A percentile compares a stretch with the other conserved stretches of the same genome.
Evolutionary conservation across 2,888 invertebrate species (phyloP).

Genomic region (Cerastoderma edule): DNA sequence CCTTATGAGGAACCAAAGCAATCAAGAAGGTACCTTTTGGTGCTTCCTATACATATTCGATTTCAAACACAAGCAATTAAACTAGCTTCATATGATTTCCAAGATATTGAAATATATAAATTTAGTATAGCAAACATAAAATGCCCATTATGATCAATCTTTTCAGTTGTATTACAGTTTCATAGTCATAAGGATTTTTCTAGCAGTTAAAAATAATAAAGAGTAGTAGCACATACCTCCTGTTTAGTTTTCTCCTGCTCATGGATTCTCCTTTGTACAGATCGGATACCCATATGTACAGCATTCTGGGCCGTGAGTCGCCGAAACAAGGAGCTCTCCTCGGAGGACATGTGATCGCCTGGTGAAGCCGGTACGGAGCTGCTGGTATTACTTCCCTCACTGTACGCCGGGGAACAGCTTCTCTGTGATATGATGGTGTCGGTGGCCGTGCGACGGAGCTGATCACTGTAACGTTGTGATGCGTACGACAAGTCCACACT

Average conservation of each 20-base stretch:
- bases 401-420: constrained; percentile 54
- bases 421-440: constrained; percentile 72
- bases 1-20: too few species aligned
- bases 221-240: constrained; percentile 71
- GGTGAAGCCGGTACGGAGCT: constrained; percentile 39
- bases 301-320: constrained; percentile 74
- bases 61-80: too few species aligned
- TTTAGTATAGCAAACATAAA: too few species aligned
- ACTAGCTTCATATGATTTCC: too few species aligned
- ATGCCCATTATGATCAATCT: too few species aligned
- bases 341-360: constrained; percentile 54
- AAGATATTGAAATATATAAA: too few species aligned
- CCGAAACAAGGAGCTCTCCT: constrained; percentile 60
- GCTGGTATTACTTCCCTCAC: constrained; percentile 43
- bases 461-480: constrained; percentile 63
- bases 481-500: constrained; percentile 74
- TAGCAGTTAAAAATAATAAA: too few species aligned
- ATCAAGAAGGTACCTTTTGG: too few species aligned
- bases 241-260: constrained; percentile 79
- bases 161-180: too few species aligned
- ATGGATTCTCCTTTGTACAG: constrained; percentile 77
- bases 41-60: too few species aligned
- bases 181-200: too few species aligned
- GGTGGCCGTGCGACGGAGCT: constrained; percentile 71
- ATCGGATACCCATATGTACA: constrained; percentile 80